Evolutionary conservation across 2,113 vertebrate genomes (phyloP).

Genomic region (Galemys pyrenaicus): DNA sequence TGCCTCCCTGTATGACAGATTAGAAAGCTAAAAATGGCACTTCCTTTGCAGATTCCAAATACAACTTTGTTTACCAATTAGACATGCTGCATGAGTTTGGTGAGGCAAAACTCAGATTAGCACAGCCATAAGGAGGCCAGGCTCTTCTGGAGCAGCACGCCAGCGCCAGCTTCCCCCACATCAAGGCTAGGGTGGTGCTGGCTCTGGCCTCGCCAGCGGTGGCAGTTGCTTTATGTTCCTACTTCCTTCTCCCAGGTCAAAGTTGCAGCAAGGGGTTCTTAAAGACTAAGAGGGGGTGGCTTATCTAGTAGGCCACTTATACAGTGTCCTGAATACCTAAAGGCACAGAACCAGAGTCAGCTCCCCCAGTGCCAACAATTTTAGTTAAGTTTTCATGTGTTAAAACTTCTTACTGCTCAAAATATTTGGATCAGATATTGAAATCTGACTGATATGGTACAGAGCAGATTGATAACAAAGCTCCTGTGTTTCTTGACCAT

Average conservation of each 20-base stretch:
- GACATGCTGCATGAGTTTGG: background rate
- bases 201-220: background rate
- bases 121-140: too few relatives aligned
- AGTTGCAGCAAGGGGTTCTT: background rate
- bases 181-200: background rate
- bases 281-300: background rate
- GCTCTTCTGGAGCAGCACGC: background rate
- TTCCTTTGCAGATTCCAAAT: background rate
- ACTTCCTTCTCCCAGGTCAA: background rate
- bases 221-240: background rate
- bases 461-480: background rate
- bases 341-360: background rate
- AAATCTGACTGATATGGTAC: background rate
- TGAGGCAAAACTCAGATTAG: background rate
- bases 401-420: background rate
- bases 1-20: background rate
- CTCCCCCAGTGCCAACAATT: background rate
- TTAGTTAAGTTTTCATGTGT: background rate
- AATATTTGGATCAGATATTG: background rate
- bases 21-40: background rate
- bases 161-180: background rate
- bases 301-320: background rate
- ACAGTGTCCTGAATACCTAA: background rate
- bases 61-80: background rate
- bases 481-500: background rate